Conservation (phyloP, 2,113 vertebrate species). For the Neogobius melanostomus region DNA sequence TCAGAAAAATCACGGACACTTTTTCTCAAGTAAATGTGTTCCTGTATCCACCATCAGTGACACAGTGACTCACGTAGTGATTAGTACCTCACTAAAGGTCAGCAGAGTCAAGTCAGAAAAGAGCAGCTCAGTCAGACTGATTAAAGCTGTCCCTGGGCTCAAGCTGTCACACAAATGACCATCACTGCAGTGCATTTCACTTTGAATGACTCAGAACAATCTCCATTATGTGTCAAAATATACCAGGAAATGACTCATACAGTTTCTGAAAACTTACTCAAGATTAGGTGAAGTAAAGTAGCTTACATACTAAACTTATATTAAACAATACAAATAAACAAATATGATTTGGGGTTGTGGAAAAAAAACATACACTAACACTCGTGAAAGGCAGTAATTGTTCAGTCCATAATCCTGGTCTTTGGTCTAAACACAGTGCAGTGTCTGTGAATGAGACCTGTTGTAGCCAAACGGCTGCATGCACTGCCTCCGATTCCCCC, state of each 20-base stretch:
- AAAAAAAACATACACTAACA: conserved; percentile 31
- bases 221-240: background rate
- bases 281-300: background rate
- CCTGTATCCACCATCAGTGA: no score
- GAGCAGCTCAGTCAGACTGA: conserved; percentile 10
- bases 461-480: conserved; percentile 48
- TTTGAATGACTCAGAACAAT: background rate
- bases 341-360: no score
- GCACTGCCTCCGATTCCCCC: conserved; percentile 41
- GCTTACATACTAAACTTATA: background rate
- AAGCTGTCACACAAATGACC: conserved; percentile 8
- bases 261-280: background rate
- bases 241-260: background rate
- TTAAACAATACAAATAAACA: no score
- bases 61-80: conserved; percentile 23
- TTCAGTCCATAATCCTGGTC: conserved; percentile 42
- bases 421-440: conserved; percentile 39
- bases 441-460: conserved; percentile 51
- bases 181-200: background rate
- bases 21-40: no score
- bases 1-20: no score
- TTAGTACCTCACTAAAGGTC: conserved; percentile 28
- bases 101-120: conserved; percentile 18
- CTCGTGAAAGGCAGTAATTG: conserved; percentile 38
- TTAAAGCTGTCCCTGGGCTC: conserved; percentile 12